Evolutionary conservation across 92 coral and sea anemone genomes (phyloP).

Genomic region (Scolanthus callimorphus): DNA sequence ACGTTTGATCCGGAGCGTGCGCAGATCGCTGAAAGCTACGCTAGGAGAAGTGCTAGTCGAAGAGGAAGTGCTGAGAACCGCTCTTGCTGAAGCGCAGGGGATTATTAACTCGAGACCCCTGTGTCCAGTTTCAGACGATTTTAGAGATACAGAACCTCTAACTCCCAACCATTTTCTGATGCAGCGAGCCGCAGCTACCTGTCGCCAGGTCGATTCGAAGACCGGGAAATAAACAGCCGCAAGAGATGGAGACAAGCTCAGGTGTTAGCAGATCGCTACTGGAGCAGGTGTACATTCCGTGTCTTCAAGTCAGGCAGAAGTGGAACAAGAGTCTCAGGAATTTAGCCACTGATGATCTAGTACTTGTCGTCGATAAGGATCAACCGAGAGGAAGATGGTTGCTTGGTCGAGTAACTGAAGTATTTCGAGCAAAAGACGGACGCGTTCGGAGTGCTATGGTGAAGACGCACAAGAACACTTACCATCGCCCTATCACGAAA

Average conservation of each 20-base stretch:
- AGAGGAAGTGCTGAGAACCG: constrained; percentile 22
- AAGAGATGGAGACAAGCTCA: constrained; percentile 35
- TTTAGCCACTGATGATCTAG: constrained; percentile 31
- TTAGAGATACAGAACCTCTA: constrained; percentile 27
- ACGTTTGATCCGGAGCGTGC: constrained; percentile 21
- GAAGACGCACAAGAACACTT: constrained; percentile 20
- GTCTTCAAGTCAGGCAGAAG: constrained; percentile 40
- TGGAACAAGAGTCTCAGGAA: constrained; percentile 37
- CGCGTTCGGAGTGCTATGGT: constrained; percentile 44
- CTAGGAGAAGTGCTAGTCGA: constrained; percentile 6
- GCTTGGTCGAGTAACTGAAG: constrained; percentile 46
- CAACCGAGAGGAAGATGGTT: constrained; percentile 48
- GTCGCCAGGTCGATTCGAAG: constrained; percentile 42
- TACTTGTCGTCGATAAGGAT: constrained; percentile 33
- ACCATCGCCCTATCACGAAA: constrained; percentile 37
- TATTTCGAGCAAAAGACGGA: constrained; percentile 42
- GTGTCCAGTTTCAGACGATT: constrained; percentile 24
- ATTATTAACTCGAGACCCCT: constrained; percentile 38
- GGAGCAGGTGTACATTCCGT: constrained; percentile 49
- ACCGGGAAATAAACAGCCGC: constrained; percentile 17
- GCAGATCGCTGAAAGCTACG: constrained; percentile 15
- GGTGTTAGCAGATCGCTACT: constrained; percentile 50
- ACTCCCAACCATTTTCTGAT: constrained; percentile 36
- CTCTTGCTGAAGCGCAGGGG: constrained; percentile 32
- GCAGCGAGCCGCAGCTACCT: constrained; percentile 7